These are phyloP conservation scores for Oxygymnocypris stewartii DNA, from an alignment of 2,113 vertebrate genomes.

Conservation along the genomic window DNA sequence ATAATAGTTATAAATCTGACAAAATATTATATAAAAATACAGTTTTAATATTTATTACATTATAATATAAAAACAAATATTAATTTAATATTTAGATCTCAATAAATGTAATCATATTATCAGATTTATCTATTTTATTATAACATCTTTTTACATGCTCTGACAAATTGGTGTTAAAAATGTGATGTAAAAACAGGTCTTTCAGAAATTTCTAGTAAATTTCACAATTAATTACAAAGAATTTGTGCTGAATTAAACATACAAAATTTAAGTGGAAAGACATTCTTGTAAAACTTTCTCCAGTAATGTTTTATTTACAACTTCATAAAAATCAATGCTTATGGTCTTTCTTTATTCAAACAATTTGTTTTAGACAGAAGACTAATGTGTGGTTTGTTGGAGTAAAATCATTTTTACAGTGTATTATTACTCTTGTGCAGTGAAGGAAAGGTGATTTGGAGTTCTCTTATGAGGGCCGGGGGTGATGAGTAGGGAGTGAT, in stretches of 20 bases:
- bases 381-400: slow-evolving; percentile 1
- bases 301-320: not conserved
- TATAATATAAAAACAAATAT: not conserved
- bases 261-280: no score
- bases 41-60: not conserved
- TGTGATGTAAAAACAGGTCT: no score
- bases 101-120: not conserved
- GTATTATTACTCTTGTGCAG: slow-evolving; percentile 1
- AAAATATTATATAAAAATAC: not conserved
- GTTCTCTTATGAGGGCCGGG: not conserved
- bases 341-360: not conserved
- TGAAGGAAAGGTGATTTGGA: not conserved
- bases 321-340: not conserved
- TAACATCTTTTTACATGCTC: not conserved
- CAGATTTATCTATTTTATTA: not conserved
- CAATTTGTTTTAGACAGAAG: not conserved
- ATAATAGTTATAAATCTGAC: not conserved
- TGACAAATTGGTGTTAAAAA: no score
- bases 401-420: not conserved
- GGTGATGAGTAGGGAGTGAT: not conserved
- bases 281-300: not conserved
- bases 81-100: not conserved
- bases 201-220: no score
- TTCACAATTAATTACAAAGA: not conserved
- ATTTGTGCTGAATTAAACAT: not conserved